Evolutionary conservation across 1,140 invertebrate genomes (phyloP), one percentile per base, ranked within the genome.

Genomic region (Reticulitermes speratus): DNA sequence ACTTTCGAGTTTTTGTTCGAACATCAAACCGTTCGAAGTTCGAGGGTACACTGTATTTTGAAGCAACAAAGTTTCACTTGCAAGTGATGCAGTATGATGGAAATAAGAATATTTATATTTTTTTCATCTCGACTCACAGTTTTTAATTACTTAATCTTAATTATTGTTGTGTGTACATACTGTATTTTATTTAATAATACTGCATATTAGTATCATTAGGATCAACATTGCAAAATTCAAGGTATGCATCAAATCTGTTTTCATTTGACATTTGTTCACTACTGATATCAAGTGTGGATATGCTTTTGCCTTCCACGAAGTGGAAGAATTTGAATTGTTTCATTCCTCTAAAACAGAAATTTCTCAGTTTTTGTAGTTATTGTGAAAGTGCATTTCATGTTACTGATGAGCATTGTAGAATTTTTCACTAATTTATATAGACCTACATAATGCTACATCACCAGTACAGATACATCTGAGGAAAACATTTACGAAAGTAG

Each of bases 201-300:
- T 75, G 65, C 65, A 30, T 75, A n/a, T 6, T 75, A 16, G 25
- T 11, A 6, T 75, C 25, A 30, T 8, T 75, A 75, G 65, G 8
- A 75, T 75, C 9, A 75, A 30, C 65, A 75, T 30, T 30, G 3
- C n/a, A 25, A n/a, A 75, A 75, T 25, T 1, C 25, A 75, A 6
- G 65, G n/a, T 75, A 75, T 75, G 65, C 65, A 75, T 30, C 65
- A 75, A 75, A n/a, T 75, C 65, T 75, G 65, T 75, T 75, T 75
- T 75, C 65, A 75, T 75, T 75, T 75, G 65, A 30, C 65, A 30
- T 14, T 75, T 75, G 25, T n/a, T 75, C 8, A 75, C 11, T 75
- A 30, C 65, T 75, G 65, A 75, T 75, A 75, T 75, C 65, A 75
- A 75, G 30, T 30, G 65, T 75, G 65, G 65, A 75, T 75, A 75